Evolutionary conservation across 2,113 vertebrate genomes (phyloP), one percentile per base, ranked within the genome.

Genomic region (Syngnathus floridae): DNA sequence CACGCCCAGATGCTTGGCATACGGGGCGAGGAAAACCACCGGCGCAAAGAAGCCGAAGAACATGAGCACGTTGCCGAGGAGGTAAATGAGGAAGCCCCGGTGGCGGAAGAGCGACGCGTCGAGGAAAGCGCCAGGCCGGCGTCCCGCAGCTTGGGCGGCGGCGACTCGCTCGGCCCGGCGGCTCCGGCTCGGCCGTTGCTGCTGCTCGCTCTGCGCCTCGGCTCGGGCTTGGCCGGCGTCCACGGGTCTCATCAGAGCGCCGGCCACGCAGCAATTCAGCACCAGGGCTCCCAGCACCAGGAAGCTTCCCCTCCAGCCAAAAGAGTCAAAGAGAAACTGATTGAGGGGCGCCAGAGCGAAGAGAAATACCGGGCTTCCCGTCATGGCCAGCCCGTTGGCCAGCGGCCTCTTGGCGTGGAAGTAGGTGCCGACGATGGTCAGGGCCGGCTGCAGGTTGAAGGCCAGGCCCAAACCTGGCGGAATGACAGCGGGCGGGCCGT

Each of bases 31-130:
- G 64, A 95, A 94, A 26, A 94, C 89, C 5, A 94, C 91, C 7
- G 93, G 92, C 0, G 91, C 91, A 43, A 92, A 94, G 81, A 93
- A 90, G 0, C 88, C 92, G 63, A 93, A 88, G 73, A 94, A 93
- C 91, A 93, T 90, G 11, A 94, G 64, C 52, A 93, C 86, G 0
- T 93, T 93, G 38, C 92, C 92, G 0, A 86, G 52, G 14, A 95
- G 84, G 75, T 94, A 94, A 82, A 94, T 93, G 51, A 94, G 75
- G 81, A 93, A 94, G 3, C 90, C 92, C 66, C 92, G 75, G 78
- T 93, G 91, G 75, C 83, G 93, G 71, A 94, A 95, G 46, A 94
- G 91, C 0, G 92, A 89, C n/a, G 93, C 22, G 46, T 94, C 93
- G 0, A 31, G 26, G 26, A 31, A 31, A 31, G 26, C 26, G 26